Base-by-base conservation (phyloP, 2,888 invertebrate genomes). In the Eumacrocentrus americanus region DNA sequence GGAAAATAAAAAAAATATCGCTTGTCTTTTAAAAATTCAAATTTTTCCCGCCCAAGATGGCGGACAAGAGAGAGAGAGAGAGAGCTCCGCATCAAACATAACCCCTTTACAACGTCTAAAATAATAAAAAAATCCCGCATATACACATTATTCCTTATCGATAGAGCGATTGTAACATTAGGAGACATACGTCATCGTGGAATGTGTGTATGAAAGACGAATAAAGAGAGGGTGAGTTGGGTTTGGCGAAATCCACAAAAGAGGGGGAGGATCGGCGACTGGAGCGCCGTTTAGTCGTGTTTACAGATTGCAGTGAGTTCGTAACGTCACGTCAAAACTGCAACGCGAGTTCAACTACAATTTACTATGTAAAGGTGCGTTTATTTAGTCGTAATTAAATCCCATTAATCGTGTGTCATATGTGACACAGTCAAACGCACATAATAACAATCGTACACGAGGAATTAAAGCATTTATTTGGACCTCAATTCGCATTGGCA, bases 251-350 rank as follows among this genome's bases (percentile, higher is more conserved):
- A n/a, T n/a, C n/a, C n/a, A 20, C 14, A 9, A 25, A 29, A 18
- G 20, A 55, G 42, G 38, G 14, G 40, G 9, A 35, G 46, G 46
- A 48, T 25, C 34, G 29, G 9, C 40, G 55, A 55, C n/a, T 6
- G 46, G 7, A 50, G 53, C 53, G 53, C 72, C 71, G 68, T 50
- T 2, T 38, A 66, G 66, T 70, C 72, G 69, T 78, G 78, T 78
- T 78, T 78, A 78, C 78, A 77, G 75, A 74, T 78, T 70, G 71
- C 73, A 76, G 77, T 77, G 74, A 73, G 74, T 78, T 76, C 73
- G 74, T 77, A 78, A 78, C 78, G 78, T 78, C 78, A 78, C 78
- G 78, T 78, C 78, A 76, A 77, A 66, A 74, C 72, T 76, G 76
- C 74, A 78, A 72, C 72, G 73, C 73, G 72, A 74, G 71, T 77